These are phyloP conservation scores for Probosciger aterrimus DNA, from an alignment of 2,113 vertebrate species.

Conservation along the genomic window DNA sequence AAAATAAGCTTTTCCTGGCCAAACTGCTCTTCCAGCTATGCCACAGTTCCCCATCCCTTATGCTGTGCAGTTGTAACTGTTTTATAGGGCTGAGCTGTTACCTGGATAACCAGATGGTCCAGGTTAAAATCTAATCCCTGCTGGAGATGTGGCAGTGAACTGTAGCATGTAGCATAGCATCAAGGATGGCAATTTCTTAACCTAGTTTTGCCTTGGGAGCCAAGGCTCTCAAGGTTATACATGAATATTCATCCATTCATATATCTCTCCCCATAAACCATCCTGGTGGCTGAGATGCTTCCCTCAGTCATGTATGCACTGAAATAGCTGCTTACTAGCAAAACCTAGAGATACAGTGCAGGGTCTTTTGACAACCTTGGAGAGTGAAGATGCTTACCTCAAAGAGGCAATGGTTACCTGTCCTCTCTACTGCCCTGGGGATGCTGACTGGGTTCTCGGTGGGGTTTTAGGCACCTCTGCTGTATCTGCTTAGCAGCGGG, in stretches of 20 bases:
- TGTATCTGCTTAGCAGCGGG: not conserved
- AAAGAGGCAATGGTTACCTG: not conserved
- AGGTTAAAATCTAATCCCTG: not conserved
- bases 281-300: rapidly evolving
- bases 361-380: not conserved
- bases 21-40: not conserved
- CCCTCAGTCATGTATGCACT: rapidly evolving
- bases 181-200: not conserved
- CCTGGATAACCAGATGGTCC: not conserved
- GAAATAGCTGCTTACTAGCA: not conserved
- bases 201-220: not conserved
- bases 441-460: not conserved
- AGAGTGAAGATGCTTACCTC: not conserved
- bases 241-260: not conserved
- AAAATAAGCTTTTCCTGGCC: not conserved
- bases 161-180: not conserved
- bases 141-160: not conserved
- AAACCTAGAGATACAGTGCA: not conserved
- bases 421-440: not conserved
- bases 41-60: not conserved
- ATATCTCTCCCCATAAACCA: not conserved
- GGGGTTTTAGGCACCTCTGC: not conserved
- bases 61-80: not conserved
- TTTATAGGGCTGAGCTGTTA: not conserved
- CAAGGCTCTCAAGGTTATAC: not conserved